These are phyloP conservation scores for Chloropsis hardwickii DNA, from an alignment of 2,113 vertebrate genomes.

Conservation along the genomic window DNA sequence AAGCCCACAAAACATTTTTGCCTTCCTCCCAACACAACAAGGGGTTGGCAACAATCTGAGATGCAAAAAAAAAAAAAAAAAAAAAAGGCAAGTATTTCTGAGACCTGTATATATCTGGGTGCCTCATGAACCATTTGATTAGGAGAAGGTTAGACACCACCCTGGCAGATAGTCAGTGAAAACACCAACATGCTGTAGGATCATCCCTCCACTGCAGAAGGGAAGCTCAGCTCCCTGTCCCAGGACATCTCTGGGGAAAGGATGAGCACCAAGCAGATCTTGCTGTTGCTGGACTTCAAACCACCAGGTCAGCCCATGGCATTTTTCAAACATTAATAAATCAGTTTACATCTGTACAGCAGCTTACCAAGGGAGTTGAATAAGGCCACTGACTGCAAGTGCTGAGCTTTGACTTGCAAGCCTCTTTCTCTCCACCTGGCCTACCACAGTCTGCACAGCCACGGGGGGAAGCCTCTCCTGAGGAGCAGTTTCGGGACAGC, in stretches of 20 bases:
- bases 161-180: background rate
- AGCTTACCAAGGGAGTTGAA: background rate
- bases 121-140: background rate
- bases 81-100: background rate
- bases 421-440: background rate
- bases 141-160: background rate
- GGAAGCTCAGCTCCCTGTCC: background rate
- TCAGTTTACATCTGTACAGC: background rate
- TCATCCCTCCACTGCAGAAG: background rate
- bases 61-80: background rate
- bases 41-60: background rate
- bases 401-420: background rate
- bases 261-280: background rate
- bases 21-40: background rate
- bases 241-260: background rate
- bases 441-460: no score
- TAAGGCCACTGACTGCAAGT: background rate
- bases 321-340: background rate
- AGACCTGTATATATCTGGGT: background rate
- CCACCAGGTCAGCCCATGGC: background rate
- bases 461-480: background rate
- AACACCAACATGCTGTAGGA: background rate
- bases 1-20: background rate
- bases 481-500: background rate
- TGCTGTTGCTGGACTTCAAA: background rate